Evolutionary conservation across 2,888 invertebrate species (phyloP).

Genomic region (Ceriagrion tenellum): DNA sequence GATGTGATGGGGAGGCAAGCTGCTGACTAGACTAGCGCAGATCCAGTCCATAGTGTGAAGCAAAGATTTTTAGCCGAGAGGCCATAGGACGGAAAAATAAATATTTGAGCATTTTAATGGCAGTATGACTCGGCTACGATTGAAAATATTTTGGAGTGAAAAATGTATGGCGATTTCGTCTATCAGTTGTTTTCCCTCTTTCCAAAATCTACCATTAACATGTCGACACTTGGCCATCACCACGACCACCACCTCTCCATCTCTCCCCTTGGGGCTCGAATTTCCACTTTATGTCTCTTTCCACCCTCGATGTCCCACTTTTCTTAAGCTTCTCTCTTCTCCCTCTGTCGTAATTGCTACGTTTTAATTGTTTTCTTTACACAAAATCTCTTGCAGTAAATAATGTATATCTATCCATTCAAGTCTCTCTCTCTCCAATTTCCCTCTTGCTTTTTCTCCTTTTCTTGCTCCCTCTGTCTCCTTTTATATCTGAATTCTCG

Average conservation of each 20-base stretch:
- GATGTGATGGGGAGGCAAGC: background rate
- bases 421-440: no score
- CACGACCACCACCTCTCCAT: background rate
- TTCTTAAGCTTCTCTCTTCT: background rate
- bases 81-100: background rate
- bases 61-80: no score
- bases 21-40: background rate
- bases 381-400: no score
- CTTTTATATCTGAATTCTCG: no score
- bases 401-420: no score
- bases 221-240: background rate
- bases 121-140: background rate
- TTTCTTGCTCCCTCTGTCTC: no score
- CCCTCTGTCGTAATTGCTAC: background rate
- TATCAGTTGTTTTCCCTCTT: background rate
- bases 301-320: no score
- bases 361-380: background rate
- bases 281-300: background rate
- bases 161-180: background rate
- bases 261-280: no score
- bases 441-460: no score
- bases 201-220: no score
- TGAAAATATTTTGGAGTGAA: background rate
- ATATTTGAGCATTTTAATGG: background rate
- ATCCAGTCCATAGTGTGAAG: background rate